phyloP scores from a whole-genome alignment of 37 sponge, comb jelly and placozoan species.

The Ianthella basta region DNA sequence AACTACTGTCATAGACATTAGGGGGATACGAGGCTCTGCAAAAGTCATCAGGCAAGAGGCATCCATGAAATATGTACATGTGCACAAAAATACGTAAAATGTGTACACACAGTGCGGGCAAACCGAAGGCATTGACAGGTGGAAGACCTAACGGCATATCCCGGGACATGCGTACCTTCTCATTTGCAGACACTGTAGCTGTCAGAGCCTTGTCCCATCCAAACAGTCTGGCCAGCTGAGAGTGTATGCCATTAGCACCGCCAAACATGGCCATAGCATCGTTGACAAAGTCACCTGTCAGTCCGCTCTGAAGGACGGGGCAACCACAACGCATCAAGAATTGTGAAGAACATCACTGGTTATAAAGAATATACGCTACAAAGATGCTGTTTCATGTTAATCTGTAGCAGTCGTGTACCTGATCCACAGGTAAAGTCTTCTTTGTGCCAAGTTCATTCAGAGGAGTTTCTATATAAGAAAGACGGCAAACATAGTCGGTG shows the following conservation, averaged over 20 bases:
- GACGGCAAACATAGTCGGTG: background rate
- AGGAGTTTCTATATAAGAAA: constrained; percentile 20
- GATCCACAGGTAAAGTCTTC: constrained; percentile 55
- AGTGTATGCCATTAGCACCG: constrained; percentile 41
- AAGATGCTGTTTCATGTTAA: too few relatives aligned
- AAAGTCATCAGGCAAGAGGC: too few relatives aligned
- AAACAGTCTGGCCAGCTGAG: constrained; percentile 59
- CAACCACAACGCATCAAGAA: too few relatives aligned
- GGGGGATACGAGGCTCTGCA: too few relatives aligned
- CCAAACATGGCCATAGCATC: constrained; percentile 55
- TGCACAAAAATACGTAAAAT: background rate
- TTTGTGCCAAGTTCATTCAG: constrained; percentile 18
- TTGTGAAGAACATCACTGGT: background rate
- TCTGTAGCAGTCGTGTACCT: too few relatives aligned
- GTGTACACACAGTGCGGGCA: background rate
- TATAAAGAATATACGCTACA: too few relatives aligned
- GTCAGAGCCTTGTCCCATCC: constrained; percentile 39
- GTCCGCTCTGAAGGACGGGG: constrained; percentile 38
- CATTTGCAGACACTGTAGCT: constrained; percentile 45
- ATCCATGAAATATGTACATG: too few relatives aligned
- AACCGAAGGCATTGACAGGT: too few relatives aligned
- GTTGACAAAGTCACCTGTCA: constrained; percentile 44
- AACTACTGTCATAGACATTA: too few relatives aligned
- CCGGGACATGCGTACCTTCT: constrained; percentile 32
- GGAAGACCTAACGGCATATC: too few relatives aligned